Base-by-base conservation (phyloP, 2,797 vertebrate species). In the Toxotes lorentzi region DNA sequence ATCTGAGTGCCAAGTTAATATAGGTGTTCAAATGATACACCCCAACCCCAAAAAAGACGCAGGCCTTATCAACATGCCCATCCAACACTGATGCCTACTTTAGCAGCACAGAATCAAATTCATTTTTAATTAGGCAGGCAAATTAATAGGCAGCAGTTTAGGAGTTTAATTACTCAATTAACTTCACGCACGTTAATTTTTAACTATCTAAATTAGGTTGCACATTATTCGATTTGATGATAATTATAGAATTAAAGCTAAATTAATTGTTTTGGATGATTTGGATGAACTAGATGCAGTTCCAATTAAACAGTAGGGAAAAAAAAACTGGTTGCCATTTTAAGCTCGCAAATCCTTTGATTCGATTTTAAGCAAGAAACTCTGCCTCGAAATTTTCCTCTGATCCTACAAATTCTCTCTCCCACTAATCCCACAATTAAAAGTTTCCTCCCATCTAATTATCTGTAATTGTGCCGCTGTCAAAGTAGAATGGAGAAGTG, bases 151-250 rank as follows among this genome's bases (percentile, higher is more conserved):
- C 97, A 95, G 97, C 98, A 98, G 97, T 98, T 98, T 97, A 99
- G 96, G 97, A 97, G 98, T 99, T 99, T 99, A 99, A 99, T 99
- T 99, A 99, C 97, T 99, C 97, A 99, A 99, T 99, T 99, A 99
- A 99, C 97, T 98, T 98, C 97, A 98, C 96, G 97, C 97, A 97
- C 98, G 97, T 99, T 99, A 98, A 99, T 99, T 99, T 99, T 99
- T 99, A 98, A 99, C 97, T 98, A 98, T 99, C 98, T 99, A 99
- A 98, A 99, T 99, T 98, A 98, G 98, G 97, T 98, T 97, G 97
- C 97, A 98, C 97, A 98, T 99, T 99, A 98, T 97, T 99, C 97
- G 98, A 99, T 99, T 99, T 99, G 97, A 97, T 98, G 97, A 99
- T 99, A 99, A 99, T 99, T 99, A 98, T 97, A 98, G 97, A 99